These are phyloP conservation scores for Sicus ferrugineus DNA, from an alignment of 2,888 invertebrate species.

Conservation along the genomic window DNA sequence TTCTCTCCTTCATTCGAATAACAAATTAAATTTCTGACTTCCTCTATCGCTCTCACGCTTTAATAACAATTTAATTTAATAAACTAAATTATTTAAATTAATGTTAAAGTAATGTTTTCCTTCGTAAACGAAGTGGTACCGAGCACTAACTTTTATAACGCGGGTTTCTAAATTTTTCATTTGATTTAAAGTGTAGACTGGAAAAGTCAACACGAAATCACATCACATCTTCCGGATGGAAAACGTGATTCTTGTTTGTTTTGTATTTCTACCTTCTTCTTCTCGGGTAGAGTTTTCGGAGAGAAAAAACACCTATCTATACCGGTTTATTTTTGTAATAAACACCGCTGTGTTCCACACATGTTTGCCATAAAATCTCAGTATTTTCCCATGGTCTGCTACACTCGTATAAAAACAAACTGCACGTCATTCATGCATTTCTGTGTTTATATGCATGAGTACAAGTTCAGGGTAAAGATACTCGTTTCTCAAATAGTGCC, in stretches of 20 bases:
- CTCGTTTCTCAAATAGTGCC: no score
- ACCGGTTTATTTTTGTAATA: not conserved
- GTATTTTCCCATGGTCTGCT: not conserved
- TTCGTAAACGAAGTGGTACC: no score
- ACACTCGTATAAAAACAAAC: not conserved
- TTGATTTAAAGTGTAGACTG: not conserved
- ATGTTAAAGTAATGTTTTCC: no score
- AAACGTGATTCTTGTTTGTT: no score
- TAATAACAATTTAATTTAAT: constrained; percentile 6
- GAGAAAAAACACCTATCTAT: not conserved
- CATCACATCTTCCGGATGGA: no score
- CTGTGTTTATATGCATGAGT: not conserved
- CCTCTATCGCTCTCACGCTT: no score
- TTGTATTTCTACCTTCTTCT: not conserved
- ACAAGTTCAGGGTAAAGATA: constrained; percentile 7
- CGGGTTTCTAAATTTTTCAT: not conserved
- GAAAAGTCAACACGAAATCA: not conserved
- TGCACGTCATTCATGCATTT: not conserved
- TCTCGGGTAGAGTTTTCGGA: not conserved
- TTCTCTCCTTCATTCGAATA: not conserved
- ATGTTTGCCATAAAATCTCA: constrained; percentile 8
- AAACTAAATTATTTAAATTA: no score
- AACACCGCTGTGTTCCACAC: not conserved
- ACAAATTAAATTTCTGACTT: constrained; percentile 1
- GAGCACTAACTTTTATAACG: not conserved